Evolutionary conservation across 2,888 invertebrate genomes (phyloP), one percentile per base, ranked within the genome.

Genomic region (Hipparchia semele): DNA sequence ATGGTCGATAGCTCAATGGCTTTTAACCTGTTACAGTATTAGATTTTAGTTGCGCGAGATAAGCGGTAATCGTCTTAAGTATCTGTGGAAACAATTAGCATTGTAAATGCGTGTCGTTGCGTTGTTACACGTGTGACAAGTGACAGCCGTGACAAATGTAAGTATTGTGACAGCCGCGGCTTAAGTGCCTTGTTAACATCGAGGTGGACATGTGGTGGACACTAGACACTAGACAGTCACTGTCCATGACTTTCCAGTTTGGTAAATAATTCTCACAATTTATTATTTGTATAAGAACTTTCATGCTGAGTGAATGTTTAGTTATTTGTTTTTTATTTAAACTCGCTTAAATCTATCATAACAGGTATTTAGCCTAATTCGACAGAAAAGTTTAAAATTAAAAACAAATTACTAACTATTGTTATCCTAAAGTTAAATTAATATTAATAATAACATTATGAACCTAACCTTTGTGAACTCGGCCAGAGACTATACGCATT

Each of bases 31-130:
- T 64, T 23, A 51, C 53, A 53, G 65, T 6, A 65, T 65, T 65
- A 53, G 64, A 51, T 64, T 64, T 64, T 53, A 53, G 53, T 53
- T 33, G 53, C 33, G 53, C 51, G 53, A 65, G 65, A 51, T 65
- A 65, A 65, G 12, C 12, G 33, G 2, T 75, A 76, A 76, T 74
- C 72, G 53, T 67, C 73, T 73, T 75, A 74, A 73, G 72, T 71
- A 66, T 73, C 76, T 73, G 73, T 76, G 73, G 56, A 71, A 65
- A 75, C 75, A 72, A 77, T 75, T 75, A 77, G 74, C 75, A 77
- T 77, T 75, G 73, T 77, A 70, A 75, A 65, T 64, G 53, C 71
- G 71, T 73, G 60, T 56, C 49, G 62, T 68, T 53, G 9, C 45
- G 54, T 56, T 58, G 69, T 69, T 39, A 69, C 69, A 53, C 12